Evolutionary conservation across 1,140 invertebrate species (phyloP).

Genomic region (Probaryconus sp.): DNA sequence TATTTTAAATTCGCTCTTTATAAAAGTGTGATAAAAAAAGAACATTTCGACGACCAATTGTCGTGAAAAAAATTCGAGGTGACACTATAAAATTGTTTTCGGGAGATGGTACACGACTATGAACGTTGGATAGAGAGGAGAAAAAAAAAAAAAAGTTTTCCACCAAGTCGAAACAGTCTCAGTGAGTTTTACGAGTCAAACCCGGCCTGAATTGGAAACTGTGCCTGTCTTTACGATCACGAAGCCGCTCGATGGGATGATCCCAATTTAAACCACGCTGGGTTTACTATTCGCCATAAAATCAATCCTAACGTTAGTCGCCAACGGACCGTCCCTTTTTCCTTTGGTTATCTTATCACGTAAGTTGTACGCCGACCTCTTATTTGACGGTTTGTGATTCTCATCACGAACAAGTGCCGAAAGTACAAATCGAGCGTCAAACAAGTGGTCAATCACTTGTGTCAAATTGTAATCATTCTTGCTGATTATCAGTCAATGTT

Average conservation of each 20-base stretch:
- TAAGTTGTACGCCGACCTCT: conserved; percentile 32
- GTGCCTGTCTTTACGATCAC: conserved; percentile 51
- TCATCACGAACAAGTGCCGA: conserved; percentile 26
- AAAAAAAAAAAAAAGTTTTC: conserved; percentile 11
- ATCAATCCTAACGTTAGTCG: conserved; percentile 49
- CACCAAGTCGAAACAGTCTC: conserved; percentile 36
- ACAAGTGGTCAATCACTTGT: conserved; percentile 23
- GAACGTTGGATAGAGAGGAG: conserved; percentile 13
- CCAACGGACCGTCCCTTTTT: conserved; percentile 29
- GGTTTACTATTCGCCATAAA: conserved; percentile 49
- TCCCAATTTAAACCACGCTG: conserved; percentile 41
- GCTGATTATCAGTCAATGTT: not conserved
- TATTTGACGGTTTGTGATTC: conserved; percentile 31
- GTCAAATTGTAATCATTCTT: conserved; percentile 15
- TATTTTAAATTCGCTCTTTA: too few species aligned
- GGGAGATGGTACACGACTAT: conserved; percentile 2
- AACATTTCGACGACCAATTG: conserved; percentile 16
- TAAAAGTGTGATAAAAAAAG: too few species aligned
- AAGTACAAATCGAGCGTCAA: conserved; percentile 23
- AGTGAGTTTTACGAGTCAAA: conserved; percentile 18
- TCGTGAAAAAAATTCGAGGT: conserved; percentile 6
- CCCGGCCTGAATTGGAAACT: conserved; percentile 32
- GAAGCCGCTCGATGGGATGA: conserved; percentile 6
- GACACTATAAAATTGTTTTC: conserved; percentile 31
- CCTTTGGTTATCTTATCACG: conserved; percentile 33